Base-by-base conservation (phyloP, 1,140 invertebrate genomes). In the Helicoverpa zea region DNA sequence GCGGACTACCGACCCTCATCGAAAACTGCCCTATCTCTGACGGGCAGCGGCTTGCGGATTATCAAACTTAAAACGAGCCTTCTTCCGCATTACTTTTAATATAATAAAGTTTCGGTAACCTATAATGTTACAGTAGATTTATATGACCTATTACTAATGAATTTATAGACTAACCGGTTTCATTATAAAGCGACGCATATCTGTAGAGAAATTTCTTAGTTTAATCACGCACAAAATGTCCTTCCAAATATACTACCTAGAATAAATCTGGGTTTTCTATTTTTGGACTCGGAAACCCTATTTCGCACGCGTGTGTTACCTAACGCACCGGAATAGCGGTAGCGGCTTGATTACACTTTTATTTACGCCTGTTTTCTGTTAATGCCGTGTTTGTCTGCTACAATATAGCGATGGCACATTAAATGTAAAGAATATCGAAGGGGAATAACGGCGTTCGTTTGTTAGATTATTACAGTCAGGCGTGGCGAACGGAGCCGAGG, bases 61-160 rank as follows among this genome's bases (percentile, higher is more conserved):
- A 90, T 90, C 84, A 90, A 91, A 91, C 86, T 89, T 83, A 83
- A 87, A 87, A 87, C 85, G 74, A 80, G 76, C 81, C 82, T 81
- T 63, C 80, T 70, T 80, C 79, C 80, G 63, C 76, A 79, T 85
- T 85, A 79, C 74, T 73, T 73, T 30, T 61, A 73, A 80, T 35
- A 54, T 78, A 64, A 61, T 58, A 81, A 83, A 35, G 52, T 13
- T 18, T 58, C 30, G 18, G 11, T 5, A 70, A 66, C 10, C 12
- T 63, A 78, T 78, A 64, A n/a, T 30, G 23, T 68, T 66, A 43
- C 47, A 56, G 5, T 47, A 58, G 51, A 2, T 56, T 68, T 78
- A 5, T 16, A 56, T 78, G 68, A 23, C n/a, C 47, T 13, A 30
- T 3, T 54, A 30, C 10, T 59, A 14, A 16, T 49, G 23, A n/a